phyloP scores from a whole-genome alignment of 2,888 invertebrate species.

The Camptogramma bilineatum region DNA sequence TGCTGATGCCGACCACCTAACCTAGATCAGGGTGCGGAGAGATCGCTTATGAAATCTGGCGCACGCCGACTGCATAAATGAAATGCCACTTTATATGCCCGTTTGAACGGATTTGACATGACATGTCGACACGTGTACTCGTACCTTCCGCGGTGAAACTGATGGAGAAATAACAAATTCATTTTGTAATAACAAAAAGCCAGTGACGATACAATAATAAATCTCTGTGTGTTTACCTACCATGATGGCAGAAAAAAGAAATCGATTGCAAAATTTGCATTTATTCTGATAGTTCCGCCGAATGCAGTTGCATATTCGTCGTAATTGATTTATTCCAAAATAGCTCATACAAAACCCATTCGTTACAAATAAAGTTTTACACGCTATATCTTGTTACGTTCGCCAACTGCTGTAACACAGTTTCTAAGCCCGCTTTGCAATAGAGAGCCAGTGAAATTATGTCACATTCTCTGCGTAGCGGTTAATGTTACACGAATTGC shows the following conservation, averaged over 20 bases:
- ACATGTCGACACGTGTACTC: constrained; percentile 44
- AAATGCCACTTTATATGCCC: constrained; percentile 70
- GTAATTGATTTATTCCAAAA: constrained; percentile 20
- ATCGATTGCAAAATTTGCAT: neutral
- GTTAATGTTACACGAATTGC: constrained; percentile 67
- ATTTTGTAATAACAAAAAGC: constrained; percentile 37
- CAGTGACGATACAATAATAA: neutral
- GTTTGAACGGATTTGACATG: constrained; percentile 59
- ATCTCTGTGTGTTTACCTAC: neutral
- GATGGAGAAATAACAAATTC: constrained; percentile 37
- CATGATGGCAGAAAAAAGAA: neutral
- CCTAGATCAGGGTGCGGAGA: constrained; percentile 85
- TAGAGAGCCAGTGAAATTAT: constrained; percentile 62
- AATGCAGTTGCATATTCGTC: constrained; percentile 5
- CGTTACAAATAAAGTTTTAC: constrained; percentile 31
- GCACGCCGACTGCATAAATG: constrained; percentile 78
- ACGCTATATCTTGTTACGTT: constrained; percentile 39
- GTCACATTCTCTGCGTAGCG: constrained; percentile 66
- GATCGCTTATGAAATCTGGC: constrained; percentile 85
- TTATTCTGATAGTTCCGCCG: neutral
- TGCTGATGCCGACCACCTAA: constrained; percentile 83
- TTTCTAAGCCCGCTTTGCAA: constrained; percentile 54
- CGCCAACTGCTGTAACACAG: constrained; percentile 47
- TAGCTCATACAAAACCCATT: constrained; percentile 15
- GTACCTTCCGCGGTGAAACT: constrained; percentile 39